Conservation (phyloP, 2,113 vertebrate genomes). For the Alligator mississippiensis region DNA sequence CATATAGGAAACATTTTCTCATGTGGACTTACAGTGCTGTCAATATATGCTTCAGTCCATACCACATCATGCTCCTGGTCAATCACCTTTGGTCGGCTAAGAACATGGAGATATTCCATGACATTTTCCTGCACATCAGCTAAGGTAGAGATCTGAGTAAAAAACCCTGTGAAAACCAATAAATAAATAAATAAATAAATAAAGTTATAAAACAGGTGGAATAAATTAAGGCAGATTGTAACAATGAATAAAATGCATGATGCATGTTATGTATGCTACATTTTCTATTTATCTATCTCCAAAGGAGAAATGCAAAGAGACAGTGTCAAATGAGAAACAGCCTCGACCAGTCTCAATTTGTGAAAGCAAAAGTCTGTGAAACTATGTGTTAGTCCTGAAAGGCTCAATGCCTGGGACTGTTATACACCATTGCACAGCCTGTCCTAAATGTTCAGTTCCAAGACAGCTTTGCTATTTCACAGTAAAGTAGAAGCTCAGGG, state of each 20-base stretch:
- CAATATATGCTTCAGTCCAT: slow-evolving; percentile 98
- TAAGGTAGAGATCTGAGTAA: slow-evolving; percentile 97
- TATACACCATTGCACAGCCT: background rate
- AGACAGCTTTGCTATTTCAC: background rate
- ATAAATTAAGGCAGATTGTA: background rate
- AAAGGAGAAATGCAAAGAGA: background rate
- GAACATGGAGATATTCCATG: slow-evolving; percentile 98
- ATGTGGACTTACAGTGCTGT: slow-evolving; percentile 93
- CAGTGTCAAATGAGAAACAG: background rate
- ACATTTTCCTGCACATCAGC: slow-evolving; percentile 98
- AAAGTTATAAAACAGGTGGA: background rate
- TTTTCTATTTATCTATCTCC: background rate
- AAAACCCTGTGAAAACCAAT: slow-evolving; percentile 86
- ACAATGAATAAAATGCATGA: no score
- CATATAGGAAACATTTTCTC: background rate
- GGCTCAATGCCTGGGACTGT: background rate
- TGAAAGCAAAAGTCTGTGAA: slow-evolving; percentile 12
- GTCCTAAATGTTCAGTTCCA: background rate
- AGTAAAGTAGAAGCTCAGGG: background rate
- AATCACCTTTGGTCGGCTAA: slow-evolving; percentile 97
- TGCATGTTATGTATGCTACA: background rate
- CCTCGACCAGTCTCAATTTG: background rate
- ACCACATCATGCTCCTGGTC: slow-evolving; percentile 96
- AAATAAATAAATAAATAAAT: background rate
- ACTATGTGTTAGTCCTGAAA: background rate